These are phyloP conservation scores for Eristalis pertinax DNA, from an alignment of 2,888 invertebrate species.

Conservation along the genomic window DNA sequence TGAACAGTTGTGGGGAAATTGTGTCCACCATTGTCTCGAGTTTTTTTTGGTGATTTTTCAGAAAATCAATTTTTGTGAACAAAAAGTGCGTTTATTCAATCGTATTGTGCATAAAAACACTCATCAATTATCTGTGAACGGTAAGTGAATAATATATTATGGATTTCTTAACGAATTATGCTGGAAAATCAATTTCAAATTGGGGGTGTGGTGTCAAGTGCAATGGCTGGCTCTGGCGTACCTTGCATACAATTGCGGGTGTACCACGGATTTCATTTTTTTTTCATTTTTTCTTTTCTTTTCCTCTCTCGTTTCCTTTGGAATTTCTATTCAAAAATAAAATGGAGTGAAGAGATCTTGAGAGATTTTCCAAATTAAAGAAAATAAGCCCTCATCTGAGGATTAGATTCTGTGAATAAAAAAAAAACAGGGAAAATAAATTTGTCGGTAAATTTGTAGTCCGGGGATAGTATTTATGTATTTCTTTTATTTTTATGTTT, in stretches of 20 bases:
- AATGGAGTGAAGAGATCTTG: constrained; percentile 20
- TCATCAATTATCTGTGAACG: constrained; percentile 74
- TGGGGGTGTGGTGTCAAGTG: constrained; percentile 73
- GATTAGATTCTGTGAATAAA: neutral
- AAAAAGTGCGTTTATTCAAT: constrained; percentile 75
- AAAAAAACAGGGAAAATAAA: neutral
- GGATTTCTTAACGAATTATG: neutral
- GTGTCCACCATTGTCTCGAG: constrained; percentile 68
- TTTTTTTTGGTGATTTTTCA: constrained; percentile 44
- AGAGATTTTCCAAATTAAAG: neutral
- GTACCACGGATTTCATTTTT: constrained; percentile 55
- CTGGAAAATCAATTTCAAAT: constrained; percentile 52
- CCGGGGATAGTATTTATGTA: neutral
- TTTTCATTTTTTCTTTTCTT: constrained; percentile 5
- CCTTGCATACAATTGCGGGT: constrained; percentile 67
- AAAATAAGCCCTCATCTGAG: neutral
- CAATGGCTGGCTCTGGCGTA: constrained; percentile 70
- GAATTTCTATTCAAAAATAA: neutral
- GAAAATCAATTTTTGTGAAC: constrained; percentile 73
- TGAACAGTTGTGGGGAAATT: constrained; percentile 70
- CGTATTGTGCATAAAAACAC: constrained; percentile 77
- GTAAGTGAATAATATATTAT: constrained; percentile 76
- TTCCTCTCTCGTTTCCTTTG: constrained; percentile 1
- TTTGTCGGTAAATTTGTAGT: neutral
- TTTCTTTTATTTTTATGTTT: constrained; percentile 36